These are phyloP conservation scores for Suncus etruscus DNA, from an alignment of 2,113 vertebrate genomes.

Conservation along the genomic window DNA sequence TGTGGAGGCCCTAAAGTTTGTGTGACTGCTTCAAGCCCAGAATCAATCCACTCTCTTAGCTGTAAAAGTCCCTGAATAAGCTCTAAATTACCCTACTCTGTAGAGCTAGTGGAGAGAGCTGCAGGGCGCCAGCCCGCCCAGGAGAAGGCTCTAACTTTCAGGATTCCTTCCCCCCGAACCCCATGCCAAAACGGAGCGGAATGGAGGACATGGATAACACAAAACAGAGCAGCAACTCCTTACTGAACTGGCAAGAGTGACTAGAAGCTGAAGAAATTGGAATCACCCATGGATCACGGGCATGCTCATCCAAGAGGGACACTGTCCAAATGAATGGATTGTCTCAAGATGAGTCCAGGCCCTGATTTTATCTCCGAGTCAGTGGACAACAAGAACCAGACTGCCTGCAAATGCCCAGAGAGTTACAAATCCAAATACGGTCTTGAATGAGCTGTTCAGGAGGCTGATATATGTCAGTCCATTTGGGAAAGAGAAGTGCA, in stretches of 20 bases:
- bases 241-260: constrained; percentile 28
- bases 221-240: constrained; percentile 36
- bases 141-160: not conserved
- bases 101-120: not conserved
- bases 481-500: not conserved
- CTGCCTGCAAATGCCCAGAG: constrained; percentile 61
- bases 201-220: not conserved
- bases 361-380: constrained; percentile 63
- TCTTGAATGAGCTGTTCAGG: constrained; percentile 61
- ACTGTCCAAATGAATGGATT: constrained; percentile 52
- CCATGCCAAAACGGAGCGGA: not conserved
- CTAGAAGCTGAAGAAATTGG: constrained; percentile 29
- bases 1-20: not conserved
- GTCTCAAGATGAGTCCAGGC: constrained; percentile 72
- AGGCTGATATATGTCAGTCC: constrained; percentile 66
- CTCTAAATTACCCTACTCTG: not conserved
- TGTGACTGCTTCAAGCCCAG: not conserved
- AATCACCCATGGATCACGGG: constrained; percentile 24
- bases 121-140: not conserved
- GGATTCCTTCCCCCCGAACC: not conserved
- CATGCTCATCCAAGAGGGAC: constrained; percentile 41
- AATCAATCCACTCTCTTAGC: not conserved
- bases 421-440: constrained; percentile 71
- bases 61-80: not conserved
- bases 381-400: constrained; percentile 77